phyloP scores from a whole-genome alignment of 2,113 vertebrate genomes.

The Agapornis roseicollis region DNA sequence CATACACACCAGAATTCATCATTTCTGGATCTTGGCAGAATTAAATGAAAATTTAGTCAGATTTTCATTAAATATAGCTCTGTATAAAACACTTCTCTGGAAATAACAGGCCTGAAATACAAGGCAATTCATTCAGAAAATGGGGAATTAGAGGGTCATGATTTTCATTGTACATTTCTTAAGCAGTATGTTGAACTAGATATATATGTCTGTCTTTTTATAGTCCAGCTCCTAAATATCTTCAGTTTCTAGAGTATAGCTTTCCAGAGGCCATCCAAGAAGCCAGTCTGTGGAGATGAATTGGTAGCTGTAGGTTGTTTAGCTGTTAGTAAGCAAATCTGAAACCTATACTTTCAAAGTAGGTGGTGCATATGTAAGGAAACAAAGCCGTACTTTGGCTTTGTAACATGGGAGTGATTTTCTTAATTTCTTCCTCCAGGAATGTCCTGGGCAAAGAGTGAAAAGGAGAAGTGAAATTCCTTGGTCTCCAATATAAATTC shows the following conservation, averaged over 20 bases:
- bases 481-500: not conserved
- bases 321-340: not conserved
- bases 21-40: not conserved
- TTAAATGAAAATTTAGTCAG: not conserved
- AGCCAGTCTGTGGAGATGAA: not conserved
- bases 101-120: not conserved
- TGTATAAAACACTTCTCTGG: not conserved
- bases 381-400: not conserved
- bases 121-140: not conserved
- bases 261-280: not conserved
- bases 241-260: not conserved
- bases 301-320: not conserved
- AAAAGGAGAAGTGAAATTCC: not conserved
- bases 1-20: not conserved
- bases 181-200: not conserved
- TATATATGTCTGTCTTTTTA: not conserved
- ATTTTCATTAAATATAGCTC: not conserved
- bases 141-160: not conserved
- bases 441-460: not conserved
- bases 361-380: not conserved
- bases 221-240: not conserved
- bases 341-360: not conserved
- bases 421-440: not conserved
- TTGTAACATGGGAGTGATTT: not conserved
- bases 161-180: not conserved